Evolutionary conservation across 2,113 vertebrate species (phyloP).

Genomic region (Cyanoderma ruficeps): DNA sequence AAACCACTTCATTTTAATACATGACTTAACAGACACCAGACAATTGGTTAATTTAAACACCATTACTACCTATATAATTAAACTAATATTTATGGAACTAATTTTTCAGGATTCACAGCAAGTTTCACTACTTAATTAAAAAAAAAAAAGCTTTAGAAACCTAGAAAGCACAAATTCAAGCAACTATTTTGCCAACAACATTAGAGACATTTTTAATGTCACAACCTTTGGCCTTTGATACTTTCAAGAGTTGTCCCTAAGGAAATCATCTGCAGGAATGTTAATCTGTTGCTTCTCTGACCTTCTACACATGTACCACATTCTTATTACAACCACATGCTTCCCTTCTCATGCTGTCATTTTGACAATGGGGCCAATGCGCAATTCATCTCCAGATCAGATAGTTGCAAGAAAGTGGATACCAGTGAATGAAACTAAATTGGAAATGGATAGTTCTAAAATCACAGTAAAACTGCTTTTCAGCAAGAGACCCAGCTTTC

Average conservation of each 20-base stretch:
- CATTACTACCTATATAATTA: background rate
- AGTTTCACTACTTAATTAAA: conserved; percentile 57
- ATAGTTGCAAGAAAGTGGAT: conserved; percentile 21
- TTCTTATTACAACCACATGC: conserved; percentile 74
- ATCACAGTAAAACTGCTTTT: conserved; percentile 39
- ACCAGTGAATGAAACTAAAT: conserved; percentile 53
- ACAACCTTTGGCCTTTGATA: conserved; percentile 71
- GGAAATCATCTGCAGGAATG: conserved; percentile 76
- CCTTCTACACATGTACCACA: conserved; percentile 73
- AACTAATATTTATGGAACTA: conserved; percentile 21
- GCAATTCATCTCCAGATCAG: conserved; percentile 58
- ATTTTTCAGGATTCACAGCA: conserved; percentile 26
- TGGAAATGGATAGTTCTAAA: conserved; percentile 59
- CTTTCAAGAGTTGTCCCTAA: conserved; percentile 64
- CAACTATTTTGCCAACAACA: conserved; percentile 63
- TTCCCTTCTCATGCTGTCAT: conserved; percentile 71
- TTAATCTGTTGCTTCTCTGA: conserved; percentile 78
- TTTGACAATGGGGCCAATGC: conserved; percentile 52
- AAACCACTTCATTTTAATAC: background rate
- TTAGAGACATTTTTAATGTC: conserved; percentile 70
- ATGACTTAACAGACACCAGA: background rate
- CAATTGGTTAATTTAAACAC: background rate
- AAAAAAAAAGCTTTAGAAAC: background rate
- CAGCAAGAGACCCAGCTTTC: conserved; percentile 15
- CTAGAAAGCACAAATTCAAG: conserved; percentile 48